phyloP scores from a whole-genome alignment of 2,113 vertebrate genomes.

The Telmatochromis sp. region DNA sequence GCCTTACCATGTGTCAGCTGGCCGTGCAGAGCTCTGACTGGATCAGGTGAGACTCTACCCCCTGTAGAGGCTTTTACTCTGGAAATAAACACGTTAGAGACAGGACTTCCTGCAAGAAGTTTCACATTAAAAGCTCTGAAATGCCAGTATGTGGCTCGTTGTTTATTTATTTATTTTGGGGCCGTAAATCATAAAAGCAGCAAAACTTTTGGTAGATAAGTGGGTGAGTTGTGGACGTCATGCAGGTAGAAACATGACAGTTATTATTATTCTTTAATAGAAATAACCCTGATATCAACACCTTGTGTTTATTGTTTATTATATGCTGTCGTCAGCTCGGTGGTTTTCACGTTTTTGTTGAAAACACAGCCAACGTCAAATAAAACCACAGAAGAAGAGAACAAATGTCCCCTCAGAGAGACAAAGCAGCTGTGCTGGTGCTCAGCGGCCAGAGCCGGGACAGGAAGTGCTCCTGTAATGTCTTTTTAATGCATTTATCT shows the following conservation, averaged over 20 bases:
- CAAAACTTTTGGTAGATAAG: neutral
- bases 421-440: neutral
- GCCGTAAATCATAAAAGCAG: neutral
- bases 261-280: fast-evolving
- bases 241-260: neutral
- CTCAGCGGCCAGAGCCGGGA: fast-evolving
- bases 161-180: neutral
- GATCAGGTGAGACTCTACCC: slow-evolving; percentile 84
- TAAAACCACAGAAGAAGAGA: neutral
- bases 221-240: neutral
- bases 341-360: neutral
- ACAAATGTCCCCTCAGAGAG: neutral
- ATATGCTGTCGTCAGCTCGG: neutral
- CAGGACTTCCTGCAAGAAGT: neutral
- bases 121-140: neutral
- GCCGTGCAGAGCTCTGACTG: slow-evolving; percentile 95
- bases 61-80: neutral
- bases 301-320: neutral
- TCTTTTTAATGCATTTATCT: neutral
- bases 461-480: neutral
- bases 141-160: neutral
- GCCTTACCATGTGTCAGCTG: slow-evolving; percentile 96
- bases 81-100: neutral
- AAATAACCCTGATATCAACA: neutral
- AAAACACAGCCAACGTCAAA: neutral